These are phyloP conservation scores for Harpalus rufipes DNA, from an alignment of 2,888 invertebrate genomes.

Conservation along the genomic window DNA sequence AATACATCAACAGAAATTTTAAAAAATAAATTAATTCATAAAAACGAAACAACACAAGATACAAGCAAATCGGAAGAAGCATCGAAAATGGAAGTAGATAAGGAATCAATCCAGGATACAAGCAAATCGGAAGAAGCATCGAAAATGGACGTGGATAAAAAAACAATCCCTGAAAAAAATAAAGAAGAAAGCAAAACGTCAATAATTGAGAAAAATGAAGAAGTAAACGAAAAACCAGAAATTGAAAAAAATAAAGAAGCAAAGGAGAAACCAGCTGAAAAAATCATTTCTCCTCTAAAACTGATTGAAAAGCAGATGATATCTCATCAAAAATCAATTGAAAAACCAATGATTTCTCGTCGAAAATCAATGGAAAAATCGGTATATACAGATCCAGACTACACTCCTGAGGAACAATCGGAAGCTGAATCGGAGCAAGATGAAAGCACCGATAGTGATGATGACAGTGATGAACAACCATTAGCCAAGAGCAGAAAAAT, in stretches of 20 bases:
- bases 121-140: slow-evolving; percentile 1
- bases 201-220: slow-evolving; percentile 16
- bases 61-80: slow-evolving; percentile 1
- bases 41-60: no score
- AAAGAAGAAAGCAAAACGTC: no score
- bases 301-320: no score
- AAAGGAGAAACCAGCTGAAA: no score
- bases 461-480: slow-evolving; percentile 33
- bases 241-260: background rate
- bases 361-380: no score
- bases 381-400: background rate
- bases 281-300: no score
- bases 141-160: background rate
- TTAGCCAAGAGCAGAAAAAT: slow-evolving; percentile 23
- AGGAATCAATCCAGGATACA: no score
- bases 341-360: no score
- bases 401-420: background rate
- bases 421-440: slow-evolving; percentile 58
- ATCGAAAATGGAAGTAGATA: slow-evolving; percentile 8
- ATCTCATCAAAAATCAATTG: no score
- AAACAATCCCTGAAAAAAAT: slow-evolving; percentile 33
- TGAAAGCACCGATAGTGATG: slow-evolving; percentile 25
- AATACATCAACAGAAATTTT: background rate
- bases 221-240: slow-evolving; percentile 12
- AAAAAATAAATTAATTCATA: no score